Conservation (phyloP, 2,797 vertebrate species). For the Melanotaenia maccullochi region DNA sequence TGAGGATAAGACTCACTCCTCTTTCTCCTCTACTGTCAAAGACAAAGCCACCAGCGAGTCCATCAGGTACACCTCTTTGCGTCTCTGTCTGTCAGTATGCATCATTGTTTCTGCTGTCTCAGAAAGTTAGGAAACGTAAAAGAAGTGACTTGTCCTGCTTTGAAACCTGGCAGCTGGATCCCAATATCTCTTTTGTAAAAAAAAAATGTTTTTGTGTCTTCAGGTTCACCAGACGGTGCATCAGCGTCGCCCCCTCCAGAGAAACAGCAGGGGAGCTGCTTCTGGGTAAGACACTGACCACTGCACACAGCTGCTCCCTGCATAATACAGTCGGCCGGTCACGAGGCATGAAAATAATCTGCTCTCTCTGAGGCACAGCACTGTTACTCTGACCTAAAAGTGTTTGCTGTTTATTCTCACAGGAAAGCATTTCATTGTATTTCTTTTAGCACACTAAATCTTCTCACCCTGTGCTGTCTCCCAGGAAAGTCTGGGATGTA, state of each 20-base stretch:
- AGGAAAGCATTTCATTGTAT: constrained; percentile 35
- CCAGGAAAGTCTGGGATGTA: constrained; percentile 98
- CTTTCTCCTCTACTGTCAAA: constrained; percentile 97
- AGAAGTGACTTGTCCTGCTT: neutral
- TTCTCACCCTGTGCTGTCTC: constrained; percentile 34
- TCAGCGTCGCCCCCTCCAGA: constrained; percentile 95
- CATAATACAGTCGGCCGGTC: constrained; percentile 42
- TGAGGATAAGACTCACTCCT: constrained; percentile 97
- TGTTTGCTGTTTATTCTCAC: constrained; percentile 36
- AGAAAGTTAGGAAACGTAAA: neutral
- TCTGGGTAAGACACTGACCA: constrained; percentile 84
- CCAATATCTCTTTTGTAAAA: constrained; percentile 13
- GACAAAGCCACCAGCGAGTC: constrained; percentile 99
- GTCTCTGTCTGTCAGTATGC: neutral
- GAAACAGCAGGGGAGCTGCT: constrained; percentile 95
- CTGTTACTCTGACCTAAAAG: constrained; percentile 25
- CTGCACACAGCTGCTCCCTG: constrained; percentile 48
- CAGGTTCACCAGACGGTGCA: constrained; percentile 94
- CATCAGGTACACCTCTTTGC: constrained; percentile 86
- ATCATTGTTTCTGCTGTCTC: constrained; percentile 11
- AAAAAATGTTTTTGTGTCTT: constrained; percentile 43
- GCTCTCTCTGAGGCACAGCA: constrained; percentile 33
- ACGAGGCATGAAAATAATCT: constrained; percentile 32
- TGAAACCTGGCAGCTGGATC: neutral
- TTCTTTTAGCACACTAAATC: constrained; percentile 26